phyloP scores from a whole-genome alignment of 2,888 invertebrate genomes.

The Nomada ruficornis region DNA sequence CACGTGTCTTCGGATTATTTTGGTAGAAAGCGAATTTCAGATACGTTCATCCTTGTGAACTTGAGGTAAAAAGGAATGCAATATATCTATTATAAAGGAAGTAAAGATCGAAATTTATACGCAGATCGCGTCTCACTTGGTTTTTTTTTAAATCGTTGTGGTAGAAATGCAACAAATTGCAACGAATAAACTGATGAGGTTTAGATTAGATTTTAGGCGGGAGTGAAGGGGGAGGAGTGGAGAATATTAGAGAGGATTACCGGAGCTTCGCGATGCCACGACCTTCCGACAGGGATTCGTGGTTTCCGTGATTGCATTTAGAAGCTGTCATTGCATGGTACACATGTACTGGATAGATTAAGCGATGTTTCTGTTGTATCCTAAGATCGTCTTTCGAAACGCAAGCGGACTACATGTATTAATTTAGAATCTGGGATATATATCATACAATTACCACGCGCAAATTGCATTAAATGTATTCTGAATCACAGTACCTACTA shows the following conservation, averaged over 20 bases:
- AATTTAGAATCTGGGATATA: not conserved
- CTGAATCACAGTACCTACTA: too few species aligned
- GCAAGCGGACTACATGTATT: not conserved
- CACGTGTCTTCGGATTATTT: not conserved
- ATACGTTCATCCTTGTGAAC: not conserved
- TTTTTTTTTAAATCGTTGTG: too few species aligned
- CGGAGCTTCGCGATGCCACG: constrained; percentile 60
- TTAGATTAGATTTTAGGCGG: constrained; percentile 11
- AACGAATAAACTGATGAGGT: not conserved
- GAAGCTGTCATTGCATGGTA: constrained; percentile 17
- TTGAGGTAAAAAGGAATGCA: not conserved
- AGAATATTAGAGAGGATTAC: constrained; percentile 65
- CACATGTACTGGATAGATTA: constrained; percentile 32
- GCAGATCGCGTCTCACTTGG: too few species aligned
- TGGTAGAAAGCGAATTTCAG: constrained; percentile 18
- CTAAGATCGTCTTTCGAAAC: not conserved
- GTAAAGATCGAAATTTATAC: not conserved
- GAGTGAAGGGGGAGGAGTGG: constrained; percentile 3
- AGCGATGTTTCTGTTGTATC: not conserved
- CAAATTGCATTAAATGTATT: too few species aligned
- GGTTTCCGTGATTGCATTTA: constrained; percentile 58
- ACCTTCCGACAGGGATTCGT: constrained; percentile 72
- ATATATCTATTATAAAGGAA: not conserved
- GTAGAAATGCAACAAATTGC: too few species aligned
- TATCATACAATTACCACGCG: too few species aligned